Base-by-base conservation (phyloP, 1,140 invertebrate genomes). In the Hirudo medicinalis region DNA sequence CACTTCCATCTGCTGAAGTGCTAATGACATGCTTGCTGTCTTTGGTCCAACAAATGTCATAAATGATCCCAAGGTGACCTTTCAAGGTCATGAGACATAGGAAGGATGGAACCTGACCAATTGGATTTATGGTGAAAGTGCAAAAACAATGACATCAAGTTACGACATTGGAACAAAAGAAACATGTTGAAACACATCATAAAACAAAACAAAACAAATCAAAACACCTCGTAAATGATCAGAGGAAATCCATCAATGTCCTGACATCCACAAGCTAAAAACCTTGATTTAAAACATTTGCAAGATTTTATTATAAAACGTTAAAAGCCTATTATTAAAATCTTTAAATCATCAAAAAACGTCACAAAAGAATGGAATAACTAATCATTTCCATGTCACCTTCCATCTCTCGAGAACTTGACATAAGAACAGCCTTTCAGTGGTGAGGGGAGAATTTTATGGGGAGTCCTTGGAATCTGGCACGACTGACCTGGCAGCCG, bases 1-100 rank as follows among this genome's bases (percentile, higher is more conserved):
- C 78, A 67, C 86, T 88, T 72, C 85, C 86, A 81, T 88, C 87
- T 25, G 85, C 85, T 27, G 87, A 88, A 5, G 86, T 85, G 66
- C 86, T 85, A 29, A 86, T 75, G 19, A 89, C 74, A 70, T 81
- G 80, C 25, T 80, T 81, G 77, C 86, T 85, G 75, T 83, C 83
- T 20, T 78, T 78, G 2, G 84, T 85, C 87, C 87, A 89, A 67
- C 81, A 80, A 19, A 88, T 74, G 43, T 85, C 84, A 78, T 89
- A 88, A 27, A 88, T 82, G 73, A 88, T 83, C 69, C 85, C 85
- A 77, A 85, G 85, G 76, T 87, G 86, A 32, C 86, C 86, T 67
- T 75, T 69, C 29, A 82, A 77, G 68, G 77, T 76, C 49, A 75
- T 75, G 36, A 72, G 74, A 36, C 81, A 67, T 29, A 78, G 74